Conservation (phyloP, 2,888 invertebrate genomes). For the Drosophila recens region DNA sequence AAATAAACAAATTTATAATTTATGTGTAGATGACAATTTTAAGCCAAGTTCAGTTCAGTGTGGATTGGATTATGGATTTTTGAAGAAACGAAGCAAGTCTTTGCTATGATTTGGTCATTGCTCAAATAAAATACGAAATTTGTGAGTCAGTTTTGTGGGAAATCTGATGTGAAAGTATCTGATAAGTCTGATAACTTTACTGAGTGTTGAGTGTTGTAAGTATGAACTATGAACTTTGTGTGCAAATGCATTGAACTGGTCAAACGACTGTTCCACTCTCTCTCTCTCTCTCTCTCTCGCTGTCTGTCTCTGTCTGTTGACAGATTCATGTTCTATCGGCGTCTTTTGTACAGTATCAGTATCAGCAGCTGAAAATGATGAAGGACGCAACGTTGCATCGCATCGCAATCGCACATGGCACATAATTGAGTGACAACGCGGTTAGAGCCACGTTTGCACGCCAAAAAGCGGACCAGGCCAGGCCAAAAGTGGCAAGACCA, state of each 20-base stretch:
- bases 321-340: not conserved
- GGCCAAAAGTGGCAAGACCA: not conserved
- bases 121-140: too few species aligned
- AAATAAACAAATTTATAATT: too few species aligned
- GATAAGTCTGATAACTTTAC: too few species aligned
- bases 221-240: not conserved
- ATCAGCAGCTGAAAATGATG: constrained; percentile 50
- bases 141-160: too few species aligned
- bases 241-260: constrained; percentile 31
- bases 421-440: constrained; percentile 81
- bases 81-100: too few species aligned
- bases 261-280: not conserved
- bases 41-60: too few species aligned
- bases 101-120: too few species aligned
- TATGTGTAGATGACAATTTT: too few species aligned
- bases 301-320: not conserved
- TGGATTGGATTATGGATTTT: too few species aligned
- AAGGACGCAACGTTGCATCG: constrained; percentile 66
- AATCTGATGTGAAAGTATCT: too few species aligned
- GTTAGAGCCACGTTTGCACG: constrained; percentile 61
- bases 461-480: constrained; percentile 7
- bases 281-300: not conserved
- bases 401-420: constrained; percentile 69
- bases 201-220: too few species aligned
- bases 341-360: constrained; percentile 62